Conservation (phyloP, 2,888 invertebrate genomes). For the Catonia carolina region DNA sequence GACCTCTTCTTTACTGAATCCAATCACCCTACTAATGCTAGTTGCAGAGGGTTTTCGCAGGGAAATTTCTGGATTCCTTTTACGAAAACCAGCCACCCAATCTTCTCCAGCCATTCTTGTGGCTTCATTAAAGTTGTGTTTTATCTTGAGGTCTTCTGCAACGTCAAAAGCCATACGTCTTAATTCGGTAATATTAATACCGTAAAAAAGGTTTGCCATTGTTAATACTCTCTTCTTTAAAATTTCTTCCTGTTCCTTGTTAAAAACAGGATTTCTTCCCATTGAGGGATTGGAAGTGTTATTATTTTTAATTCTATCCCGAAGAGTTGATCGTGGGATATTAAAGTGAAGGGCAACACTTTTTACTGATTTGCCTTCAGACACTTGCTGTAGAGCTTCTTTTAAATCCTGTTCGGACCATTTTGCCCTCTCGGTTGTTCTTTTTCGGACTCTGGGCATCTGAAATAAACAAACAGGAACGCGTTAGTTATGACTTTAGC, state of each 20-base stretch:
- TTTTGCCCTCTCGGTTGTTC: slow-evolving; percentile 6
- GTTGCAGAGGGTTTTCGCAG: slow-evolving; percentile 35
- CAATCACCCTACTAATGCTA: slow-evolving; percentile 34
- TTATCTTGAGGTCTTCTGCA: too few relatives aligned
- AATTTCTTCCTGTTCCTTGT: slow-evolving; percentile 2
- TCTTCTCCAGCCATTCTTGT: slow-evolving; percentile 20
- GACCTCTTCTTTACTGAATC: slow-evolving; percentile 36
- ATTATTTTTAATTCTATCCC: not conserved
- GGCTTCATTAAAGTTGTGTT: slow-evolving; percentile 15
- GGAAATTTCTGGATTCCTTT: slow-evolving; percentile 23
- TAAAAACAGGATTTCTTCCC: slow-evolving; percentile 4
- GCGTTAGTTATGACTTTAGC: too few relatives aligned
- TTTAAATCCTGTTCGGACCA: slow-evolving; percentile 1
- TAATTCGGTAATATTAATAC: too few relatives aligned
- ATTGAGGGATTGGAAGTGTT: not conserved
- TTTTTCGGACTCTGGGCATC: too few relatives aligned
- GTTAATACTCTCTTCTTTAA: slow-evolving; percentile 1
- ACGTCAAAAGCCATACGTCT: too few relatives aligned
- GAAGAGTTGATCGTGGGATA: slow-evolving; percentile 9
- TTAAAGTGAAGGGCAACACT: not conserved
- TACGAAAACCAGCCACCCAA: slow-evolving; percentile 8
- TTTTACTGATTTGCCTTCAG: not conserved
- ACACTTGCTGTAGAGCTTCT: slow-evolving; percentile 2
- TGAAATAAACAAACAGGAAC: too few relatives aligned
- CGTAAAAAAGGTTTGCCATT: too few relatives aligned